These are phyloP conservation scores for Melanotaenia trifasciata DNA, from an alignment of 2,797 vertebrate species.

Conservation along the genomic window DNA sequence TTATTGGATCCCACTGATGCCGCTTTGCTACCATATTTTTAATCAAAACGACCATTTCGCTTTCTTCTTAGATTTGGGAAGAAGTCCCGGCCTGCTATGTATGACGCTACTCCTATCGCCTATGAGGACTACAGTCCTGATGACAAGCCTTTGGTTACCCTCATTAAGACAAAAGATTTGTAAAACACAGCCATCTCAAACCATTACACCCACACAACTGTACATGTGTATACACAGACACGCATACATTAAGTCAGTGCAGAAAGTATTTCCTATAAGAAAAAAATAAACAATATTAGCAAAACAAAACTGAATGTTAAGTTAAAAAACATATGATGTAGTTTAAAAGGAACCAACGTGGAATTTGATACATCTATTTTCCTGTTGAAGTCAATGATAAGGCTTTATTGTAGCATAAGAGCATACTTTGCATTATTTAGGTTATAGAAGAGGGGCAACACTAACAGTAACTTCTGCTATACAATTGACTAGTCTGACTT, in stretches of 20 bases:
- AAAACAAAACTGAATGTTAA: conserved; percentile 73
- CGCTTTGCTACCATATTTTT: neutral
- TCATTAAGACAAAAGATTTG: conserved; percentile 99
- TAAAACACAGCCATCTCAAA: conserved; percentile 81
- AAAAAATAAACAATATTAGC: conserved; percentile 54
- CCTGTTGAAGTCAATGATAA: conserved; percentile 68
- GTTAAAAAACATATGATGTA: conserved; percentile 47
- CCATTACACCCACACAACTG: conserved; percentile 36
- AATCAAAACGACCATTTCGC: neutral
- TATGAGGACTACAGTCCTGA: conserved; percentile 99
- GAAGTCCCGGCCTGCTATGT: conserved; percentile 97
- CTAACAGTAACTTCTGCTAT: conserved; percentile 65
- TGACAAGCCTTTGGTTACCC: conserved; percentile 97
- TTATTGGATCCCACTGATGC: neutral
- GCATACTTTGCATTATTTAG: conserved; percentile 82
- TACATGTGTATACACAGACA: conserved; percentile 14
- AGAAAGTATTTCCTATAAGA: conserved; percentile 88
- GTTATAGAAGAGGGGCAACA: conserved; percentile 56
- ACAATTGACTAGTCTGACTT: conserved; percentile 62
- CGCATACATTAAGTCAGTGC: conserved; percentile 43
- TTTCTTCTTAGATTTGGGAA: conserved; percentile 92
- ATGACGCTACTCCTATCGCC: conserved; percentile 95
- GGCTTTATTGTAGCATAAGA: conserved; percentile 82
- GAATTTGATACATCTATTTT: conserved; percentile 83
- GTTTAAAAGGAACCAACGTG: conserved; percentile 63